Evolutionary conservation across 2,113 vertebrate genomes (phyloP), one percentile per base, ranked within the genome.

Genomic region (Halichoeres trimaculatus): DNA sequence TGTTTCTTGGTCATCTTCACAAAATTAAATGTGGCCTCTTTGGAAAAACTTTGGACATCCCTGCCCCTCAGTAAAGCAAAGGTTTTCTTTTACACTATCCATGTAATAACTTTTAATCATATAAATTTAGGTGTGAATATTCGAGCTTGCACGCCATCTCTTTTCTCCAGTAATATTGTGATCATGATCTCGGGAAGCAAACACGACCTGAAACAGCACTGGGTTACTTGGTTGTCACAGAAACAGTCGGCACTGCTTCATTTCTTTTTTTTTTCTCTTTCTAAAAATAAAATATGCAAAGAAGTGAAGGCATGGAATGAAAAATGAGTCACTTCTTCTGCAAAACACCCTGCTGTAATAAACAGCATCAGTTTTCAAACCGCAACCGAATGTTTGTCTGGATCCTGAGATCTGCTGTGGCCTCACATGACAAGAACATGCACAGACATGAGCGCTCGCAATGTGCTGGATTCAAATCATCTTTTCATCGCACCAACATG

Each of bases 391-490:
- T 4, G 4, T 7, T 16, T 43, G 41, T 17, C 54, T 41, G 35
- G 35, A 19, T 26, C 45, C n/a, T 50, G 16, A 59, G 24, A 38
- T n/a, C 5, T 23, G 7, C 30, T 53, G 22, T 53, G 5, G 22
- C 13, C 50, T n/a, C 3, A 24, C 30, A 11, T 34, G 45, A 41
- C 17, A 57, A 22, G 51, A 38, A 47, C 54, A 73, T n/a, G 38
- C 38, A 41, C 54, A 14, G 60, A 73, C 54, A 56, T 24, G 72
- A 74, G 45, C 51, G 2, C 0, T 65, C 63, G 60, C 52, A 16
- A 22, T 45, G 59, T 72, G 45, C 76, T 64, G 76, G 74, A 63
- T 76, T 72, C 47, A 23, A 75, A 70, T 56, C 63, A 58, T 57
- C 43, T 5, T 52, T 55, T 70, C 70, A 41, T 66, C 1, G 43